Base-by-base conservation (phyloP, 2,888 invertebrate species). In the Lordiphosa andalusiaca region DNA sequence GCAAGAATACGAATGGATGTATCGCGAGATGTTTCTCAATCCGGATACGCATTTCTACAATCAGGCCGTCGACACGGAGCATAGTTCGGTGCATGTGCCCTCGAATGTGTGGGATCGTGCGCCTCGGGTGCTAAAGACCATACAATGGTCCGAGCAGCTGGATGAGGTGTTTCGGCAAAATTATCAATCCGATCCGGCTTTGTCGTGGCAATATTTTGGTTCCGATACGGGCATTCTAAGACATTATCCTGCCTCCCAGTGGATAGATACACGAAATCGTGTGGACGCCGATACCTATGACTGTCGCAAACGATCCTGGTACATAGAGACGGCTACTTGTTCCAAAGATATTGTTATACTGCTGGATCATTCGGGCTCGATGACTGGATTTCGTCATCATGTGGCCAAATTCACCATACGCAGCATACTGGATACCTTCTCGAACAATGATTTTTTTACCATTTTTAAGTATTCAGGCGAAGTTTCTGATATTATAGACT, bases 131-230 rank as follows among this genome's bases (percentile, higher is more conserved):
- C 88, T 93, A 39, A 92, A 93, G 81, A 93, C 94, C n/a, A 96
- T 99, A 58, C 91, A 93, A 86, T 99, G 98, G 98, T 97, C 98
- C 0, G 94, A 95, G 87, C 91, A 91, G 13, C 91, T 99, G 50
- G 96, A 98, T 83, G 92, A 93, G 30, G 93, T 94, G 6, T 99
- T 98, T 89, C 91, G 90, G 52, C 93, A 94, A 84, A 99, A 99
- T 89, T 96, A 95, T 86, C 92, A 94, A 68, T 93, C 94, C 0
- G 97, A 98, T 91, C 97, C 97, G 1, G 95, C 96, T 0, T 89
- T 98, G 35, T 94, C 95, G 0, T 99, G 98, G 97, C 99, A 99
- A 90, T 98, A 98, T 90, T 99, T 99, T 89, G 98, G 99, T 25
- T 97, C 97, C 73, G 93, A 96, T 30, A 93, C 95, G 3, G 99